These are phyloP conservation scores for Dolichomitus sp. DNA, from an alignment of 2,888 invertebrate species.

Conservation along the genomic window DNA sequence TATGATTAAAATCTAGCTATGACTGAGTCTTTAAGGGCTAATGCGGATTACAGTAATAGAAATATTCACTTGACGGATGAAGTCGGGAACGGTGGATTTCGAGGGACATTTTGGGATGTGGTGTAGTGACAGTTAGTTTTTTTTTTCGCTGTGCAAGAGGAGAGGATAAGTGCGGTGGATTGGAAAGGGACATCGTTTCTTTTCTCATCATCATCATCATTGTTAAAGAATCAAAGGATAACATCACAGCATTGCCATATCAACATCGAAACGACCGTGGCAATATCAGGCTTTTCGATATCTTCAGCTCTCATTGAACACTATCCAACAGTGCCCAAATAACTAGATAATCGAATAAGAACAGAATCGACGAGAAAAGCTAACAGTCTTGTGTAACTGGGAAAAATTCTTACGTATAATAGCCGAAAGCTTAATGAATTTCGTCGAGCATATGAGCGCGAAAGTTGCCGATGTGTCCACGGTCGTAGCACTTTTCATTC, in stretches of 20 bases:
- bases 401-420: slow-evolving; percentile 17
- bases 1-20: slow-evolving; percentile 80
- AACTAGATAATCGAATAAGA: neutral
- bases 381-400: neutral
- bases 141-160: slow-evolving; percentile 34
- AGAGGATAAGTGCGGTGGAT: slow-evolving; percentile 24
- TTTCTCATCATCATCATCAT: slow-evolving; percentile 61
- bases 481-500: slow-evolving; percentile 79
- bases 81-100: slow-evolving; percentile 28
- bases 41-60: slow-evolving; percentile 82
- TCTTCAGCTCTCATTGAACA: neutral
- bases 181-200: slow-evolving; percentile 71
- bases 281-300: slow-evolving; percentile 59
- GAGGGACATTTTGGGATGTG: slow-evolving; percentile 6
- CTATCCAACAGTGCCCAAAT: neutral
- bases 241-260: slow-evolving; percentile 85
- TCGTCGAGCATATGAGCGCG: neutral
- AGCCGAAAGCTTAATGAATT: slow-evolving; percentile 31
- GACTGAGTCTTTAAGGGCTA: slow-evolving; percentile 75
- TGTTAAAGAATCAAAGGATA: slow-evolving; percentile 81
- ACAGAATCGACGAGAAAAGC: neutral
- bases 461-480: slow-evolving; percentile 66
- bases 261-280: slow-evolving; percentile 82
- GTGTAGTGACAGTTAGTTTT: slow-evolving; percentile 3
- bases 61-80: slow-evolving; percentile 73